Conservation (phyloP, 2,113 vertebrate genomes). For the Plecturocebus donacophilus region DNA sequence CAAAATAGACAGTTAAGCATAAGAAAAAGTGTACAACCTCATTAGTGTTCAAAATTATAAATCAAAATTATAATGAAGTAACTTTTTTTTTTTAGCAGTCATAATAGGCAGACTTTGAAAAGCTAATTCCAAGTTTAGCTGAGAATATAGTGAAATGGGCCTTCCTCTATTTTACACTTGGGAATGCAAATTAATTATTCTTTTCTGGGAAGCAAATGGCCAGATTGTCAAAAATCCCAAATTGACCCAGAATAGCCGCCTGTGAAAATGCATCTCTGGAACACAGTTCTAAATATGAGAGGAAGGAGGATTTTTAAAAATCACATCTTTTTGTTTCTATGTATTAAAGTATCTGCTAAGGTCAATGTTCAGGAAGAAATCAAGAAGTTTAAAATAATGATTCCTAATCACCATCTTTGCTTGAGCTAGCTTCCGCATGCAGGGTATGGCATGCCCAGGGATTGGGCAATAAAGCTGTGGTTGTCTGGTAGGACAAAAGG, state of each 20-base stretch:
- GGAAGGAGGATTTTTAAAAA: neutral
- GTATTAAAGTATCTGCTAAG: constrained; percentile 63
- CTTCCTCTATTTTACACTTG: neutral
- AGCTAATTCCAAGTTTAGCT: neutral
- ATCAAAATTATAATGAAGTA: constrained; percentile 26
- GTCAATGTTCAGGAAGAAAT: neutral
- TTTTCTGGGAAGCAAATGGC: neutral
- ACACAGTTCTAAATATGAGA: neutral
- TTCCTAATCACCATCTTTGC: neutral
- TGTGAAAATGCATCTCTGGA: neutral
- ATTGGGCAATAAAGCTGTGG: neutral
- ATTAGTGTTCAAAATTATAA: neutral
- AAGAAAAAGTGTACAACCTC: neutral
- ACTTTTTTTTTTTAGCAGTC: neutral
- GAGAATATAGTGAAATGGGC: neutral
- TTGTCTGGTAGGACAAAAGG: neutral
- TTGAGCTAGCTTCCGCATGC: neutral
- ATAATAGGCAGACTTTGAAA: neutral
- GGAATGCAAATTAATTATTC: neutral
- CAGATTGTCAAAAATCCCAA: neutral
- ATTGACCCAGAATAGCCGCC: neutral
- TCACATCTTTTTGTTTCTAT: neutral
- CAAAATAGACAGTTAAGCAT: neutral
- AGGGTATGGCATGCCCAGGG: accelerated
- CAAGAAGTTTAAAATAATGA: neutral